phyloP scores from a whole-genome alignment of 1,140 invertebrate species.

The Drosophila seguyi region DNA sequence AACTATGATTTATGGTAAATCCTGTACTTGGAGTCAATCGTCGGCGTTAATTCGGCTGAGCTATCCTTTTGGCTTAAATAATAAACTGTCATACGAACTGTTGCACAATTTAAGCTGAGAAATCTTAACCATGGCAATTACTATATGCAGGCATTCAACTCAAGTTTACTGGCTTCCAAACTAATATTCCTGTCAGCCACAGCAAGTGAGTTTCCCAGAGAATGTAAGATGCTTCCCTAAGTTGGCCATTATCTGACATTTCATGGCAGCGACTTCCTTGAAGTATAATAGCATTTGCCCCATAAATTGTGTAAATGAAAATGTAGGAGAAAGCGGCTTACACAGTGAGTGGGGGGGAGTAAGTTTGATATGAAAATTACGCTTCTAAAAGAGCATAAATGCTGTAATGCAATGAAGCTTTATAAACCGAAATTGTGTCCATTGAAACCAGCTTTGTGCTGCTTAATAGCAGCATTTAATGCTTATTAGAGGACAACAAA shows the following conservation, averaged over 20 bases:
- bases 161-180: neutral
- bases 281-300: neutral
- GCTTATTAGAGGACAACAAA: constrained; percentile 4
- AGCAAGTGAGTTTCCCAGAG: neutral
- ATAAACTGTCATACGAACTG: neutral
- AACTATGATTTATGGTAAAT: constrained; percentile 14
- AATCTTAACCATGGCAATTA: neutral
- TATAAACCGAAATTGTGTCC: constrained; percentile 2
- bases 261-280: neutral
- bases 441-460: constrained; percentile 1
- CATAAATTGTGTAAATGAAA: constrained; percentile 6
- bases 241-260: neutral
- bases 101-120: neutral
- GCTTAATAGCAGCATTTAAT: constrained; percentile 30
- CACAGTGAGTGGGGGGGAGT: too few relatives aligned
- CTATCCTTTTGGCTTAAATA: too few relatives aligned
- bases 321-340: too few relatives aligned
- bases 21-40: neutral
- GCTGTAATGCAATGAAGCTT: neutral
- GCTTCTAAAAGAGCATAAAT: neutral
- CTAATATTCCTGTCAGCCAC: neutral
- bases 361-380: too few relatives aligned
- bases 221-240: neutral
- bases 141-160: neutral
- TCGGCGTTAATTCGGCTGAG: too few relatives aligned